phyloP scores from a whole-genome alignment of 2,888 invertebrate genomes.

The Lissocephala sabroskyi region DNA sequence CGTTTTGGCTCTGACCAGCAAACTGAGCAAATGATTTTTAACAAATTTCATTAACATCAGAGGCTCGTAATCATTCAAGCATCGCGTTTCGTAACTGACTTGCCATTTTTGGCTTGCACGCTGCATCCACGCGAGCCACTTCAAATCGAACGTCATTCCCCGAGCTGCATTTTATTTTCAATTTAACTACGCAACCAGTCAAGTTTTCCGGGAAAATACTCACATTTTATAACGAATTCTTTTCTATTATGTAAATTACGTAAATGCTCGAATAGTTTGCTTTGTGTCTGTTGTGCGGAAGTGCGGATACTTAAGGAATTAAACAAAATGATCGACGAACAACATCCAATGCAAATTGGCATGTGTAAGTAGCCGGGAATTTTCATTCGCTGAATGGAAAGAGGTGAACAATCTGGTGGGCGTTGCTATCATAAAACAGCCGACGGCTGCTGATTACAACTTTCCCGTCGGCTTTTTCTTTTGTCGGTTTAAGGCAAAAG shows the following conservation, averaged over 20 bases:
- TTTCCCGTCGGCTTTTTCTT: slow-evolving; percentile 21
- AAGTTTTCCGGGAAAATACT: too few species aligned
- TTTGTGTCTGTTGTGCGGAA: too few species aligned
- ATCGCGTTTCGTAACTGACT: slow-evolving; percentile 62
- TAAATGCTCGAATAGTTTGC: too few species aligned
- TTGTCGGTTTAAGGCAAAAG: neutral
- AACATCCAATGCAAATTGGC: slow-evolving; percentile 69
- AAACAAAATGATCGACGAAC: slow-evolving; percentile 69
- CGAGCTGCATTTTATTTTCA: too few species aligned
- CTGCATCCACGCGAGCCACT: too few species aligned
- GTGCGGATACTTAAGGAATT: slow-evolving; percentile 17
- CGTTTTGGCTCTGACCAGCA: slow-evolving; percentile 8
- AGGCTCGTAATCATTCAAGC: slow-evolving; percentile 71
- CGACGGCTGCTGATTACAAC: slow-evolving; percentile 20
- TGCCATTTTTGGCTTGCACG: neutral
- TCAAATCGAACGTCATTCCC: too few species aligned
- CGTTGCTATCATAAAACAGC: slow-evolving; percentile 16
- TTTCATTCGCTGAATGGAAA: too few species aligned
- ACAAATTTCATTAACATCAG: slow-evolving; percentile 69
- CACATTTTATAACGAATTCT: too few species aligned
- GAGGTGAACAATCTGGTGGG: neutral
- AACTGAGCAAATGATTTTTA: slow-evolving; percentile 55
- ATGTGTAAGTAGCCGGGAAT: slow-evolving; percentile 68
- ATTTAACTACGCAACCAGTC: too few species aligned
- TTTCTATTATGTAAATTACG: too few species aligned